Percentiles rank a stretch among this genome's conserved stretches.
Evolutionary conservation across 92 coral and sea anemone species (phyloP).

Genomic region (Porites divaricata): DNA sequence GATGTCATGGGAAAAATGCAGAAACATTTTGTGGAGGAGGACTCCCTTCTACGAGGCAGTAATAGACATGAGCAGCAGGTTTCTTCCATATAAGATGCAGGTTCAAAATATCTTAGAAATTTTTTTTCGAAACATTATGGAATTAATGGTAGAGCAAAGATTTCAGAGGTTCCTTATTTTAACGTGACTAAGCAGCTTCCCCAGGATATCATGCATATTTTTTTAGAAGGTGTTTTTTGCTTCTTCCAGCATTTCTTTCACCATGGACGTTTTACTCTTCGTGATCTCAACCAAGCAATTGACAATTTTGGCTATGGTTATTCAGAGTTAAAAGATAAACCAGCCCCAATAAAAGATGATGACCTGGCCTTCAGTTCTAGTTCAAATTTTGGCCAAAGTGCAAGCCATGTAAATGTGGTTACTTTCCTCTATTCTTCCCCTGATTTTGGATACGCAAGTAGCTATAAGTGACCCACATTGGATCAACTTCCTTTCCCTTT

Average conservation of each 20-base stretch:
- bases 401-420: slow-evolving; percentile 37
- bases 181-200: slow-evolving; percentile 53
- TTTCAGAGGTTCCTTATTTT: slow-evolving; percentile 40
- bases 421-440: slow-evolving; percentile 37
- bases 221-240: slow-evolving; percentile 49
- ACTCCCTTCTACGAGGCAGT: slow-evolving; percentile 26
- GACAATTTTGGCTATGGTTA: slow-evolving; percentile 47
- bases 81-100: slow-evolving; percentile 13
- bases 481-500: slow-evolving; percentile 43
- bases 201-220: slow-evolving; percentile 62
- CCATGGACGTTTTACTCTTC: background rate
- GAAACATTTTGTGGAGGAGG: slow-evolving; percentile 41
- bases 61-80: slow-evolving; percentile 38
- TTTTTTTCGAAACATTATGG: slow-evolving; percentile 49
- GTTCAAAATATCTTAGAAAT: slow-evolving; percentile 3
- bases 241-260: slow-evolving; percentile 10
- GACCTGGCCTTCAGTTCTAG: slow-evolving; percentile 27
- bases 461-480: slow-evolving; percentile 12
- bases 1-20: slow-evolving; percentile 54
- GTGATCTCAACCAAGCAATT: slow-evolving; percentile 17
- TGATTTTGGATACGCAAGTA: slow-evolving; percentile 34
- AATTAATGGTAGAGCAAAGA: slow-evolving; percentile 32
- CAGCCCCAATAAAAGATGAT: slow-evolving; percentile 46
- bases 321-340: slow-evolving; percentile 51
- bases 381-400: no score